Base-by-base conservation (phyloP, 1,140 invertebrate genomes). In the Calliphora vicina region DNA sequence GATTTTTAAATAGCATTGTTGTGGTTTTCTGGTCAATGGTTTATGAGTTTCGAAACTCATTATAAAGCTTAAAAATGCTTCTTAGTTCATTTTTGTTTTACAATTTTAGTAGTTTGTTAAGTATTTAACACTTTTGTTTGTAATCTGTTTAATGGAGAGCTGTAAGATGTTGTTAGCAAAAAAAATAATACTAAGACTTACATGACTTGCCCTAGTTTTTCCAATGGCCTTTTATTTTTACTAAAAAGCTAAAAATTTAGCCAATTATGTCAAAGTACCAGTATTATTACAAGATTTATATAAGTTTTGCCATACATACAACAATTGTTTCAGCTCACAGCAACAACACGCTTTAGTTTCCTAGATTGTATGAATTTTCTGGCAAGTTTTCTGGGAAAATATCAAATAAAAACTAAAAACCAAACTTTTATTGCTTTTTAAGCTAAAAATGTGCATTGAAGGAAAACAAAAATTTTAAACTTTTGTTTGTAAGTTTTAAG, bases 341-440 rank as follows among this genome's bases (percentile, higher is more conserved):
- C 15, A 50, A 50, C 10, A 50, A 50, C 45, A 35, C 2, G 29
- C 8, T 35, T 35, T 4, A 13, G 12, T 50, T 2, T 10, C 45
- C 45, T 13, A 50, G 45, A 50, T 13, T 4, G 45, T 13, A 50
- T 6, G 45, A 50, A 2, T 50, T 50, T 50, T 4, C 12, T 50
- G 45, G 10, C 12, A 13, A 13, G 10, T 50, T 50, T 50, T 50
- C 15, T 50, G 4, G 4, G n/a, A n/a, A n/a, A n/a, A n/a, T n/a
- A n/a, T n/a, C n/a, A n/a, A n/a, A n/a, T n/a, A n/a, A n/a, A 50
- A 50, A 35, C 2, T 35, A 50, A 50, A 50, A 17, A 12, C 15
- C 61, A 67, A 67, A 67, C 61, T 67, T 67, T 67, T 67, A 67
- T 67, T 67, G 61, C 61, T 67, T 67, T 67, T 67, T 67, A 67